Evolutionary conservation across 2,797 vertebrate genomes (phyloP).

Genomic region (Poecilia picta): DNA sequence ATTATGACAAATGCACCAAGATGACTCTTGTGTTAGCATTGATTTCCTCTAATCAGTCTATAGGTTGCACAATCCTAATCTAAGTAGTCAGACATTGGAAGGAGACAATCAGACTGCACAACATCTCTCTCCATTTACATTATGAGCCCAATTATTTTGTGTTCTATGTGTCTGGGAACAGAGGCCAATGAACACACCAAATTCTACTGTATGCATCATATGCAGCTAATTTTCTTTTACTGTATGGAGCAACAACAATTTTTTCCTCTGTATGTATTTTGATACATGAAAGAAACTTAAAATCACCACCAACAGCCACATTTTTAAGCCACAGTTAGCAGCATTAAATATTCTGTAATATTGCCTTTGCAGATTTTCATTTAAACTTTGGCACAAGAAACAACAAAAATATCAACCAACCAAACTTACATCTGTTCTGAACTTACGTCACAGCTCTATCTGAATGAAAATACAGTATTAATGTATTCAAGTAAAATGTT

Average conservation of each 20-base stretch:
- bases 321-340: not conserved
- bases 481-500: not conserved
- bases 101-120: conserved; percentile 43
- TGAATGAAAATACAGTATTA: conserved; percentile 1
- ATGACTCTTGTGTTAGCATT: conserved; percentile 51
- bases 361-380: not conserved
- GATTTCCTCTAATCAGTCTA: conserved; percentile 52
- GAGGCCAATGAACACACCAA: conserved; percentile 13
- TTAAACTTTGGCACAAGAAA: not conserved
- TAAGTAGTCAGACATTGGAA: conserved; percentile 48
- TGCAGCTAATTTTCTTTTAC: conserved; percentile 6
- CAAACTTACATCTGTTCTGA: not conserved
- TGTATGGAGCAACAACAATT: too few species aligned
- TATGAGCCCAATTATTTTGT: conserved; percentile 44
- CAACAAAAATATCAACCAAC: not conserved
- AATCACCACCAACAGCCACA: not conserved
- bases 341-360: not conserved
- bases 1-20: conserved; percentile 47
- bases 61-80: conserved; percentile 33
- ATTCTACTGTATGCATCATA: conserved; percentile 12
- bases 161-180: conserved; percentile 23
- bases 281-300: not conserved
- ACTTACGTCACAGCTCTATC: not conserved
- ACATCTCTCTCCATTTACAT: conserved; percentile 48
- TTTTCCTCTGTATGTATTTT: not conserved